Conservation (phyloP, 1,140 invertebrate genomes). For the Hylaeus anthracinus region DNA sequence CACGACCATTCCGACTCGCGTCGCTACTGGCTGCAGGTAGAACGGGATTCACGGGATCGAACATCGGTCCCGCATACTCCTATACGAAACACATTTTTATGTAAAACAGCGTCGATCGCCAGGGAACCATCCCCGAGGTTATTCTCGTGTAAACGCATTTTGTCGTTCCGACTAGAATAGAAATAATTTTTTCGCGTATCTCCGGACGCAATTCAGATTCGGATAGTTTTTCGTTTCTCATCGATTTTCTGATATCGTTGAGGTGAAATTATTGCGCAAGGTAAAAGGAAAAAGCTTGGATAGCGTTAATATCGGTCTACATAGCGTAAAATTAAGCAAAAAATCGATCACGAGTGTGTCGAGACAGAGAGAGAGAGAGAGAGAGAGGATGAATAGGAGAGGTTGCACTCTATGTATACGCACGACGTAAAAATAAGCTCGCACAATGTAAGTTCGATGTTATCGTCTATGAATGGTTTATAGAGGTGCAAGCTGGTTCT, state of each 20-base stretch:
- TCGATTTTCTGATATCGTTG: too few species aligned
- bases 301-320: too few species aligned
- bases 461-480: slow-evolving; percentile 64
- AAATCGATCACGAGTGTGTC: neutral
- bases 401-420: neutral
- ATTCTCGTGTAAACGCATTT: slow-evolving; percentile 11
- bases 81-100: slow-evolving; percentile 40
- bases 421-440: slow-evolving; percentile 48
- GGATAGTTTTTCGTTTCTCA: too few species aligned
- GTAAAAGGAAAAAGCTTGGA: too few species aligned
- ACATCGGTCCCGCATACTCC: neutral
- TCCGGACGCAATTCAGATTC: too few species aligned
- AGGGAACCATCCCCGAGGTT: neutral
- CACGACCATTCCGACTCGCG: neutral
- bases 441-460: slow-evolving; percentile 49
- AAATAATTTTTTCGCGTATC: too few species aligned
- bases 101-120: slow-evolving; percentile 28
- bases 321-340: neutral
- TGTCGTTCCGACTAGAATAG: neutral
- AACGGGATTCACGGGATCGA: neutral
- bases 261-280: too few species aligned
- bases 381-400: too few species aligned
- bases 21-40: too few species aligned
- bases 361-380: neutral
- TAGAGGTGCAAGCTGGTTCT: slow-evolving; percentile 53